Evolutionary conservation across 2,113 vertebrate genomes (phyloP), one percentile per base, ranked within the genome.

Genomic region (Mustela nigripes): DNA sequence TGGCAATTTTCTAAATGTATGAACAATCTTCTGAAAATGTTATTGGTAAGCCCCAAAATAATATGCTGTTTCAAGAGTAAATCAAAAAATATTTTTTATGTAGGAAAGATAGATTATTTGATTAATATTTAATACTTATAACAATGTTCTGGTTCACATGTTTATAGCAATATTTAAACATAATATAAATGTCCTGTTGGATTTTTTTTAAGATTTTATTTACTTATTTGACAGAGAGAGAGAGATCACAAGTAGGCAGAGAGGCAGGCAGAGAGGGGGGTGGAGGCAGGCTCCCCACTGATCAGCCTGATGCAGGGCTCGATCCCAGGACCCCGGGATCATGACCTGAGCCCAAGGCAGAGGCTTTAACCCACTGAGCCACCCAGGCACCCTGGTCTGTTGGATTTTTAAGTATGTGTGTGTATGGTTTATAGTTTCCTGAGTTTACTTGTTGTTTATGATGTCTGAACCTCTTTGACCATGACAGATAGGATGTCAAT

Each of bases 21-120:
- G 4, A 96, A 60, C 21, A 7, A n/a, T 82, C 65, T 95, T 89
- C 14, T 83, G 65, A 89, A 79, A 95, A 94, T 56, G 12, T 53
- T 93, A 87, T 2, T 79, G 14, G 39, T 69, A 97, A 83, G 8
- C 33, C 14, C 26, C n/a, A 63, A 88, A 56, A 71, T 65, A 9
- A 36, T 82, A 78, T 74, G 26, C 0, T 81, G 21, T 86, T 89
- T 16, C 2, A 93, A 85, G 39, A 80, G 80, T 53, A 92, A 92
- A 79, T 58, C 6, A 36, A 45, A 65, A 80, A 89, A 42, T 31
- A 22, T 58, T 73, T 79, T 81, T 76, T 42, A 53, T 58, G 6
- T 84, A 84, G 26, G 22, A 69, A 69, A 95, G 26, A 82, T 50
- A 60, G 26, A 56, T 86, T 11, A 83, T 80, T 93, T 74, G 9